phyloP scores from a whole-genome alignment of 2,797 vertebrate genomes.

The Buphagus erythrorhynchus region DNA sequence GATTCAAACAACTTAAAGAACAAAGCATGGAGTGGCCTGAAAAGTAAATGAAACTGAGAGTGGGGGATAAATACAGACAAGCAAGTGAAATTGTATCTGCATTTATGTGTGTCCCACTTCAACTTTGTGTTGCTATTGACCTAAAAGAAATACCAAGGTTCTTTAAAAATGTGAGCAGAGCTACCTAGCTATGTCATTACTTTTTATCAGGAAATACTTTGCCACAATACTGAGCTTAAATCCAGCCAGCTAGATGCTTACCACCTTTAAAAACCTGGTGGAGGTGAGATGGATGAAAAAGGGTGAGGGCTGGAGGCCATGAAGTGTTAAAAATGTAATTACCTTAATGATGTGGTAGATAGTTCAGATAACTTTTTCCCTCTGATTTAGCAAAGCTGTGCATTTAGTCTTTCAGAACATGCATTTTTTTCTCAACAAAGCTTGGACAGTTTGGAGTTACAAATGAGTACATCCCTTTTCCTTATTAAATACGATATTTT shows the following conservation, averaged over 20 bases:
- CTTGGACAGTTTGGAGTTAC: not conserved
- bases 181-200: not conserved
- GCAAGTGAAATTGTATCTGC: not conserved
- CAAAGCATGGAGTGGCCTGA: not conserved
- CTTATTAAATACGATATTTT: not conserved
- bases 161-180: not conserved
- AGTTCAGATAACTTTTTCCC: not conserved
- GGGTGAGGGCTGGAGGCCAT: not conserved
- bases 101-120: not conserved
- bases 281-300: not conserved
- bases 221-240: not conserved
- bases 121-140: not conserved
- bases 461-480: not conserved
- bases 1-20: not conserved
- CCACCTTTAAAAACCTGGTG: not conserved
- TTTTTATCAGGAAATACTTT: not conserved
- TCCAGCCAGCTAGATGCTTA: not conserved
- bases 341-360: not conserved
- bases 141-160: not conserved
- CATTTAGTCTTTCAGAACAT: not conserved
- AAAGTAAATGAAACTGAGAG: not conserved
- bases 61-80: not conserved
- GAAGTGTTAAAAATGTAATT: not conserved
- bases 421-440: not conserved
- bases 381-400: not conserved